Base-by-base conservation (phyloP, 1,140 invertebrate species). In the Pseudomyrmex gracilis region DNA sequence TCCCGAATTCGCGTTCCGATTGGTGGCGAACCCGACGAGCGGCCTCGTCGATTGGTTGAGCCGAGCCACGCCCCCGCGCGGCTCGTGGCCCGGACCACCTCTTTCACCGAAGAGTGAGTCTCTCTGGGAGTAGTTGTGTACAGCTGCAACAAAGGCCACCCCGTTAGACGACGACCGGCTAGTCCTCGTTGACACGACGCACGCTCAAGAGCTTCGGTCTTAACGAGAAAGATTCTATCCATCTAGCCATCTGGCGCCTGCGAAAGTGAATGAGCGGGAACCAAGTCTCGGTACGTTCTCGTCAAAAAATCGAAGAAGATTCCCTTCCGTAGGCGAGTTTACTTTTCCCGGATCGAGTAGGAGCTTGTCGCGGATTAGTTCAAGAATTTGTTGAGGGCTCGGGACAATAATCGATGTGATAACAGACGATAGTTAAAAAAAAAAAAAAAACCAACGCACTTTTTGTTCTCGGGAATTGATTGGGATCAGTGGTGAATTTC, bases 171-270 rank as follows among this genome's bases (percentile, higher is more conserved):
- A 58, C 87, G 84, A 83, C 86, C 85, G 89, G 84, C 88, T 92
- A 93, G 93, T 93, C 86, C 90, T 92, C 86, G 91, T 90, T 92
- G 85, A 91, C 87, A 91, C 92, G 88, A 93, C 90, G 87, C 89
- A 92, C 92, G 90, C 90, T 92, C 85, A 92, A 89, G 80, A 92
- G 88, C 86, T 77, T 74, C 83, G 63, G 85, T 78, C 55, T 70
- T 71, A 76, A 57, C 73, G 82, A 55, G 58, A 57, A 66, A 68
- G 64, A 66, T 83, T 53, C 49, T 61, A 60, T 73, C 49, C 68
- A 60, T 73, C 63, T 64, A 57, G 49, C 76, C 63, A 70, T 70
- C 53, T 63, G 73, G 45, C 67, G 71, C 45, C 70, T 57, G 43
- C 78, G 66, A 74, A 51, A 55, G 58, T 43, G 24, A 83, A 51